Evolutionary conservation across 2,888 invertebrate species (phyloP), one percentile per base, ranked within the genome.

Genomic region (Acrobasis suavella): DNA sequence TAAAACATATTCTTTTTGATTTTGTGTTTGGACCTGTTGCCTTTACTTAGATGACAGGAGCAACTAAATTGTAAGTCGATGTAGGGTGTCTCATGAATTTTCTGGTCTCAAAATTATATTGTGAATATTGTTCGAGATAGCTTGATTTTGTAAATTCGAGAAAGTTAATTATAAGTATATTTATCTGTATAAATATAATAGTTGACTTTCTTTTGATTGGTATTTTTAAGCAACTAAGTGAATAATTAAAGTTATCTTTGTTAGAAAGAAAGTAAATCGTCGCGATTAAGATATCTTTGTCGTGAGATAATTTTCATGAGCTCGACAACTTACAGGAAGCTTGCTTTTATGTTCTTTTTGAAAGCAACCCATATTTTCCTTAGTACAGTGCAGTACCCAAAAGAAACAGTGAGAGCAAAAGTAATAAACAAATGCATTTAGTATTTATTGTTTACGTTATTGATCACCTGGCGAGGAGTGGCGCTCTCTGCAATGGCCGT

Each of bases 381-480:
- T 14, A 37, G 37, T 37, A 15, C 15, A 61, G 50, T 49, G 61
- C n/a, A 0, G 32, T 32, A 32, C 32, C 32, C 32, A 58, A 16
- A 46, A 46, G 42, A 56, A 54, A 39, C 38, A 32, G 32, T 32
- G 32, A 0, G 32, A 32, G 7, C 7, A 37, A 22, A 56, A 42
- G 56, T 59, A 54, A 46, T 55, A 62, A 62, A 55, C 62, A 62
- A 55, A 62, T 62, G 49, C 62, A 62, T 62, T 62, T 62, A 59
- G 70, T 64, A 66, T 67, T 68, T 69, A 68, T 66, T 77, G 74
- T 81, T 82, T 78, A 75, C 76, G 77, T 81, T 85, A 85, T 88
- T 89, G 89, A 89, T 87, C 85, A 88, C 87, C 82, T 81, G 81
- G 73, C 80, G 78, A 80, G 78, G 78, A 79, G 77, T 78, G 77